Conservation (phyloP, 1,140 invertebrate genomes). For the Drosophila rufa region DNA sequence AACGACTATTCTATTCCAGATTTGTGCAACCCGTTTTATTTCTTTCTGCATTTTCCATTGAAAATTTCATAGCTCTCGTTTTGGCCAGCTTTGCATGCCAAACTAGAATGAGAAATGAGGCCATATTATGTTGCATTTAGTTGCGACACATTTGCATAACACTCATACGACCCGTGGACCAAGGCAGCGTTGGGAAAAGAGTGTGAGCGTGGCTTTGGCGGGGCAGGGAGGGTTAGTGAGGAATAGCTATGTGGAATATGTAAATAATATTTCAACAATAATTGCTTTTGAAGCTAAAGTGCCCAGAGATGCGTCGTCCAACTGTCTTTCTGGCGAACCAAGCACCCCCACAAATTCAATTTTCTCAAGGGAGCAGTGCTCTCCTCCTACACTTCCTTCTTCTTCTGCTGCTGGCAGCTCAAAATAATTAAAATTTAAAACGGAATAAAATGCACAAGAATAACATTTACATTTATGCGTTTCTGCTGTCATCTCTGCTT, state of each 20-base stretch:
- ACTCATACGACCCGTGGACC: slow-evolving; percentile 64
- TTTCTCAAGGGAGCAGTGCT: slow-evolving; percentile 48
- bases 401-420: slow-evolving; percentile 50
- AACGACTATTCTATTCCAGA: background rate
- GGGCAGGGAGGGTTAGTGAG: background rate
- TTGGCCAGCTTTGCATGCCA: slow-evolving; percentile 39
- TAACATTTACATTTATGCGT: slow-evolving; percentile 77
- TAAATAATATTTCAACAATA: slow-evolving; percentile 77
- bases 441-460: slow-evolving; percentile 74
- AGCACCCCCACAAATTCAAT: slow-evolving; percentile 42
- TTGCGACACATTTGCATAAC: slow-evolving; percentile 67
- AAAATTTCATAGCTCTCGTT: slow-evolving; percentile 53
- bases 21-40: slow-evolving; percentile 14
- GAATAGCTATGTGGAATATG: slow-evolving; percentile 48
- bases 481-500: slow-evolving; percentile 37
- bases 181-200: slow-evolving; percentile 1
- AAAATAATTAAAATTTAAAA: slow-evolving; percentile 79
- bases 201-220: background rate
- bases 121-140: slow-evolving; percentile 69
- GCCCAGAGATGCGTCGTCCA: slow-evolving; percentile 43
- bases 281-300: slow-evolving; percentile 71
- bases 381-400: background rate
- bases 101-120: slow-evolving; percentile 33
- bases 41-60: slow-evolving; percentile 10
- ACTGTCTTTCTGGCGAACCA: slow-evolving; percentile 23